Evolutionary conservation across 2,888 invertebrate species (phyloP), one percentile per base, ranked within the genome.

Genomic region (Stenodema calcarata): DNA sequence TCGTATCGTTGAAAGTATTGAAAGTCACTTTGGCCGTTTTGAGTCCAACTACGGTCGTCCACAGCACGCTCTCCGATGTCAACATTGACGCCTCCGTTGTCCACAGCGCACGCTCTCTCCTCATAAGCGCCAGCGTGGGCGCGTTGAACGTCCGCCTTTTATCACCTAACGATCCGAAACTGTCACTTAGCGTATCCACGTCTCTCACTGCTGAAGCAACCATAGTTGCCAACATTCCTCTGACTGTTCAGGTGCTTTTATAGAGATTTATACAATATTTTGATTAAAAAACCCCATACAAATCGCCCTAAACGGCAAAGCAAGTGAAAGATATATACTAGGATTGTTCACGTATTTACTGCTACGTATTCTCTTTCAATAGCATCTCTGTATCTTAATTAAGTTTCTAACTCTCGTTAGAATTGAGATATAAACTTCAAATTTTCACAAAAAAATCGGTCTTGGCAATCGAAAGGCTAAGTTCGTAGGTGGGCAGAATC

Each of bases 1-100:
- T 97, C 91, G 96, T 96, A 94, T 96, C 96, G 14, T 94, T 97
- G 27, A 96, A 96, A 90, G 93, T 97, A 85, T 95, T 95, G 90
- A 95, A 96, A 90, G 92, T 95, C 89, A 94, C 94, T 7, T 44
- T 93, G 93, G 90, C 92, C 94, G 86, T 92, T 95, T 90, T 90
- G 94, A 90, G 92, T 93, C 87, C 94, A 94, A 78, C 94, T 94
- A 28, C 94, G 94, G 11, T 95, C 30, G 92, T 95, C 2, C 95
- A 95, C 89, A 94, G 94, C 1, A 94, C 94, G 2, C 95, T 95
- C 0, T 93, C 94, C 69, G 95, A 94, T 89, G 91, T 95, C 2
- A 93, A 93, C 90, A 91, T 95, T 83, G 95, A 95, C 92, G 94
- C 93, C 0, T 94, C 94, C 89, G 93, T 94, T 84, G 93, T 95